Percentiles rank a stretch among this genome's conserved stretches.
Conservation (phyloP, 2,113 vertebrate genomes). For the Corythornis madagascariensis region DNA sequence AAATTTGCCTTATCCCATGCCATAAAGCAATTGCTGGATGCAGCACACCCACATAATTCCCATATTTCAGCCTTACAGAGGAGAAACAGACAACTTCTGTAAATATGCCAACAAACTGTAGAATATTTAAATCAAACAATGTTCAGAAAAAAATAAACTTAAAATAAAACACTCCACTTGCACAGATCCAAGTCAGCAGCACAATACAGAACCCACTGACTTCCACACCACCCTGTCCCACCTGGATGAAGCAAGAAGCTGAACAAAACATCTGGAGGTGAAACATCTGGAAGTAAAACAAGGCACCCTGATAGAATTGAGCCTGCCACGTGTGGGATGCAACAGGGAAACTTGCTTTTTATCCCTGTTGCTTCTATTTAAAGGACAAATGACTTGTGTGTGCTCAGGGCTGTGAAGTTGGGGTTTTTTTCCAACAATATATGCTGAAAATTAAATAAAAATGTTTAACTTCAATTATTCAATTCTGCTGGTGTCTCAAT, state of each 20-base stretch:
- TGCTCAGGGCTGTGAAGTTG: not conserved
- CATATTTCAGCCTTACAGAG: not conserved
- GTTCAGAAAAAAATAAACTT: not conserved
- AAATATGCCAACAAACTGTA: not conserved
- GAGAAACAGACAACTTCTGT: not conserved
- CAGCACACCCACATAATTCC: not conserved
- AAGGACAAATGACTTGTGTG: not conserved
- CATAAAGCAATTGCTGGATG: not conserved
- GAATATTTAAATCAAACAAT: not conserved
- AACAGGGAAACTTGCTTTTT: not conserved
- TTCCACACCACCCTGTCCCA: not conserved
- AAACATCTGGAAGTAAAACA: not conserved
- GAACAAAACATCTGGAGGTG: no score
- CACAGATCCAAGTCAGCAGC: not conserved
- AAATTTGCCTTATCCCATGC: not conserved
- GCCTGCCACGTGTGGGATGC: fast-evolving
- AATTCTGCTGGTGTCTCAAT: not conserved
- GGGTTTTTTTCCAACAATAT: not conserved
- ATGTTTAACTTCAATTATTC: not conserved
- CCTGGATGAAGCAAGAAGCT: no score
- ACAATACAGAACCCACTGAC: not conserved
- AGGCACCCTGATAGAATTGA: not conserved
- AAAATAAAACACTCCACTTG: not conserved
- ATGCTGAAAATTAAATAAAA: not conserved
- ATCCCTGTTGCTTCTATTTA: not conserved